Evolutionary conservation across 1,140 invertebrate genomes (phyloP).

Genomic region (Frieseomelitta varia): DNA sequence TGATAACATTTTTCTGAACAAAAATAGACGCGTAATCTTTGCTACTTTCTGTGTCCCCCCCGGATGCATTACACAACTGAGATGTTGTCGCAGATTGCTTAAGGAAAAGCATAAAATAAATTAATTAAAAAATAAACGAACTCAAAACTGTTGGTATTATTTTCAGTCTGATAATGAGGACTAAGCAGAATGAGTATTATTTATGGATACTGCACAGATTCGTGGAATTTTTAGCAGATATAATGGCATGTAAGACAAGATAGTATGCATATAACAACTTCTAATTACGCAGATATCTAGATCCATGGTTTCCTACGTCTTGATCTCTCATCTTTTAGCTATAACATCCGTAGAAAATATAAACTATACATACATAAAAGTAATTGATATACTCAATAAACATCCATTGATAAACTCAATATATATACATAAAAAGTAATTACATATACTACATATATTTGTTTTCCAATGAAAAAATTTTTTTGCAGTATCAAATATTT

Average conservation of each 20-base stretch:
- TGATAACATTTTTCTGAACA: conserved; percentile 4
- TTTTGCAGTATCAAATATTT: no score
- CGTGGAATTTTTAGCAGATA: background rate
- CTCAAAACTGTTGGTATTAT: background rate
- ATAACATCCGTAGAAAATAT: background rate
- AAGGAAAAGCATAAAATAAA: background rate
- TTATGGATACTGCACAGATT: background rate
- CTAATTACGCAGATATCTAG: background rate
- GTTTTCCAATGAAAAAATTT: no score
- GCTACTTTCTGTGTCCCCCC: background rate
- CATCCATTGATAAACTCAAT: no score
- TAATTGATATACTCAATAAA: no score
- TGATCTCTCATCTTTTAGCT: no score
- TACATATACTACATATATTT: no score
- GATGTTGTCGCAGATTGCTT: background rate
- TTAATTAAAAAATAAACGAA: background rate
- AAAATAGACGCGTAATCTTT: conserved; percentile 24
- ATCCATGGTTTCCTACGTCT: background rate
- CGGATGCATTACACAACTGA: background rate
- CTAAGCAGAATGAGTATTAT: background rate
- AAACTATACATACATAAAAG: background rate
- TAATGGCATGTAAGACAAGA: background rate
- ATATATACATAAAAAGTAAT: no score
- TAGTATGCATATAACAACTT: background rate
- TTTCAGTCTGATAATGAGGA: background rate